A percentile compares a stretch with the other conserved stretches of the same genome.
Evolutionary conservation across 2,113 vertebrate genomes (phyloP).

Genomic region (Tapirus terrestris): DNA sequence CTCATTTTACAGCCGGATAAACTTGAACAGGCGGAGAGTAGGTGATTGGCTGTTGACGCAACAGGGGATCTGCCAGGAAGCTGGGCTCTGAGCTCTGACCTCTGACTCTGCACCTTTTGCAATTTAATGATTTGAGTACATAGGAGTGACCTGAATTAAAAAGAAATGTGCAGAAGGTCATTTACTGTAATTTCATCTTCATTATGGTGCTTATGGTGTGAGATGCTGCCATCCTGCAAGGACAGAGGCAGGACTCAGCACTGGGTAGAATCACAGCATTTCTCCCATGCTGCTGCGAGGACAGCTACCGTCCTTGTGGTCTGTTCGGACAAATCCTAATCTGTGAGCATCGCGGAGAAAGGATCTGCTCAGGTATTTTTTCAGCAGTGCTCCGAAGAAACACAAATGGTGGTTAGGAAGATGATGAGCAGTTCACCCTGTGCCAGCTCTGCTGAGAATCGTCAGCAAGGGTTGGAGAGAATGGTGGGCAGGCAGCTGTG

Average conservation of each 20-base stretch:
- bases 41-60: neutral
- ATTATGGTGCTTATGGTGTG: neutral
- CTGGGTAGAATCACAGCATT: neutral
- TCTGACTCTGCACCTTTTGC: neutral
- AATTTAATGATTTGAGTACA: slow-evolving; percentile 10
- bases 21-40: neutral
- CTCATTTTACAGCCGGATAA: neutral
- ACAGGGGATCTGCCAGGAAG: neutral
- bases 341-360: neutral
- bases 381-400: neutral
- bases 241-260: neutral
- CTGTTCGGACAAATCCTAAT: neutral
- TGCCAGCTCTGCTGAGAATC: neutral
- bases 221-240: neutral
- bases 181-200: slow-evolving; percentile 55
- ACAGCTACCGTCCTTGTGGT: neutral
- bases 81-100: neutral
- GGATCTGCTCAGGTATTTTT: neutral
- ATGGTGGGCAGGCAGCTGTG: neutral
- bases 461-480: neutral
- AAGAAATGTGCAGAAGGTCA: slow-evolving; percentile 21
- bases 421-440: too few relatives aligned
- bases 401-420: neutral
- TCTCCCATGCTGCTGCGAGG: neutral
- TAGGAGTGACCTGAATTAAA: slow-evolving; percentile 55